Conservation (phyloP, 2,888 invertebrate genomes). For the Tetragnatha montana region DNA sequence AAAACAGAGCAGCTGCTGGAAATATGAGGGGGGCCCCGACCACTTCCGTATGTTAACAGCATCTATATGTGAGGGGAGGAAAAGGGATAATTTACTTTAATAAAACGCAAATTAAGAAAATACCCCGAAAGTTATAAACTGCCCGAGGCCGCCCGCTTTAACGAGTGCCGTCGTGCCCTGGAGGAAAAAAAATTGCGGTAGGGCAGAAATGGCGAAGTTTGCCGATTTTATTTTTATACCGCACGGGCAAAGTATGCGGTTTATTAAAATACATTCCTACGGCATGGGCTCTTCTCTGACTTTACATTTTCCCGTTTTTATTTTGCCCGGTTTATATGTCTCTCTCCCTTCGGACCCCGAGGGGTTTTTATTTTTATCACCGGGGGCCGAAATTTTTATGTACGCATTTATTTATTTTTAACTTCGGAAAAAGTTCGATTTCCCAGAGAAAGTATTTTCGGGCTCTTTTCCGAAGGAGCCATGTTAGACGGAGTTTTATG, state of each 20-base stretch:
- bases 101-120: conserved; percentile 60
- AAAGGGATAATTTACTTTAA: conserved; percentile 41
- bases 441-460: conserved; percentile 16
- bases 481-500: conserved; percentile 41
- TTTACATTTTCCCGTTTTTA: conserved; percentile 42
- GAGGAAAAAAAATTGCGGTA: neutral
- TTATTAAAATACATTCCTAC: conserved; percentile 62
- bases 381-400: conserved; percentile 25
- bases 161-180: conserved; percentile 2
- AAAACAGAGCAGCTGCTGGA: conserved; percentile 27
- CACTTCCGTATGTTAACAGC: neutral
- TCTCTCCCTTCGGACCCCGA: neutral
- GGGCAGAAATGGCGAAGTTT: neutral
- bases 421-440: conserved; percentile 40
- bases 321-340: conserved; percentile 15
- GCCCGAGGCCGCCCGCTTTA: conserved; percentile 17
- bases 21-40: conserved; percentile 2
- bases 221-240: conserved; percentile 47
- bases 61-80: neutral
- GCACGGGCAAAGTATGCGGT: conserved; percentile 35
- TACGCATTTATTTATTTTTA: conserved; percentile 62
- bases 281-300: neutral
- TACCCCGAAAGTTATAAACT: conserved; percentile 29
- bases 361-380: conserved; percentile 49
- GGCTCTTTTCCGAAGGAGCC: conserved; percentile 8